phyloP scores from a whole-genome alignment of 2,888 invertebrate species.

The Limnephilus marmoratus region DNA sequence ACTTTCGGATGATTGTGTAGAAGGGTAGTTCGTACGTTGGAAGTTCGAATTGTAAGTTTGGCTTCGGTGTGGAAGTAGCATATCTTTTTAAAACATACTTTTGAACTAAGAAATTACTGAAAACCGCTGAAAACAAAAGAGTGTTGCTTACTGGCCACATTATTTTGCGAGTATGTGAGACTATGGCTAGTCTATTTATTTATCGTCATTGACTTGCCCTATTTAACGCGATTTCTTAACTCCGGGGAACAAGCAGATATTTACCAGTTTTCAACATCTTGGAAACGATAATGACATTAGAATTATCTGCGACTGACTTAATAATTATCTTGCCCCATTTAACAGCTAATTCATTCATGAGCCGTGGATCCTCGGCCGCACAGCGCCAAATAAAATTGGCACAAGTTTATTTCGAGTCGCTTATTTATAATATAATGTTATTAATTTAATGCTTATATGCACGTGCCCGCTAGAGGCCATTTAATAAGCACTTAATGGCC shows the following conservation, averaged over 20 bases:
- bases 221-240: background rate
- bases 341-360: conserved; percentile 1
- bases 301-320: background rate
- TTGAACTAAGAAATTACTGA: too few species aligned
- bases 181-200: too few species aligned
- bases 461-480: background rate
- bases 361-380: background rate
- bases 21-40: too few species aligned
- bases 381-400: conserved; percentile 10
- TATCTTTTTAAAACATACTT: too few species aligned
- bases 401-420: conserved; percentile 3
- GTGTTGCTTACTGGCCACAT: too few species aligned
- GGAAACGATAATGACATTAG: background rate
- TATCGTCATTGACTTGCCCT: too few species aligned
- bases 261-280: background rate
- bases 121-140: too few species aligned
- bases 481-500: background rate
- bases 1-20: too few species aligned
- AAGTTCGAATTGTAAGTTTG: too few species aligned
- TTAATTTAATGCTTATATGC: background rate
- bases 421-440: background rate
- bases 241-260: background rate
- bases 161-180: too few species aligned
- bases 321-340: background rate
- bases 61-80: too few species aligned